These are phyloP conservation scores for Corythaeola cristata DNA, from an alignment of 2,113 vertebrate genomes.

Conservation along the genomic window DNA sequence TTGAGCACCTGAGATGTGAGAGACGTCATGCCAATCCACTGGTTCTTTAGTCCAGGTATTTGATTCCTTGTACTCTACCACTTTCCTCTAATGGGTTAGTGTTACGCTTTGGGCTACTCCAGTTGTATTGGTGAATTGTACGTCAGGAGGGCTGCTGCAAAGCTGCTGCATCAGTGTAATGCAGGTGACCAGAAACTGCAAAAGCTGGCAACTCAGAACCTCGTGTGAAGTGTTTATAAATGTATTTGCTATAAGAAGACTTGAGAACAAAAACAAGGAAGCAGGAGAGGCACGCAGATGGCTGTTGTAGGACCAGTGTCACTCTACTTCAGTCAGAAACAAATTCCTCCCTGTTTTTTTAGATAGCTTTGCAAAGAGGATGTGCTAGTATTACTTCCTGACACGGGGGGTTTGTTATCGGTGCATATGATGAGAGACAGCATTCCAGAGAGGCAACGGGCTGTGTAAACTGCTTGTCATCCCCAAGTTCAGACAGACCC, in stretches of 20 bases:
- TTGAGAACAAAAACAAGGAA: not conserved
- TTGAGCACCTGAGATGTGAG: not conserved
- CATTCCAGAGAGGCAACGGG: not conserved
- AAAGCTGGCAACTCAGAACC: not conserved
- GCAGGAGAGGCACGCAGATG: not conserved
- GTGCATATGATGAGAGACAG: not conserved
- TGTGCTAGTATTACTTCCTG: conserved; percentile 10
- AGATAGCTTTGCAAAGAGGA: conserved; percentile 10
- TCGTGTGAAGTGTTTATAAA: not conserved
- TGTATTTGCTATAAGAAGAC: not conserved
- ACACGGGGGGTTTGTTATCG: not conserved
- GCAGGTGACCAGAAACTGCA: not conserved
- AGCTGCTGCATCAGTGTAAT: too few relatives aligned
- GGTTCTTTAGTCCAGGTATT: not conserved
- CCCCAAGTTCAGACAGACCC: not conserved
- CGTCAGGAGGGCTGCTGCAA: not conserved
- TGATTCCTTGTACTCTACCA: not conserved
- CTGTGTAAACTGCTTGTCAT: not conserved
- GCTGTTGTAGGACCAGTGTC: not conserved
- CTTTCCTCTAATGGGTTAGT: not conserved
- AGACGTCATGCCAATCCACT: not conserved
- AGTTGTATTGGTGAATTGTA: not conserved
- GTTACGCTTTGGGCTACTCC: not conserved
- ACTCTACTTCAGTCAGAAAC: not conserved
- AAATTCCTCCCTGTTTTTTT: not conserved